phyloP scores from a whole-genome alignment of 2,888 invertebrate genomes.

The Drosophila atripex region DNA sequence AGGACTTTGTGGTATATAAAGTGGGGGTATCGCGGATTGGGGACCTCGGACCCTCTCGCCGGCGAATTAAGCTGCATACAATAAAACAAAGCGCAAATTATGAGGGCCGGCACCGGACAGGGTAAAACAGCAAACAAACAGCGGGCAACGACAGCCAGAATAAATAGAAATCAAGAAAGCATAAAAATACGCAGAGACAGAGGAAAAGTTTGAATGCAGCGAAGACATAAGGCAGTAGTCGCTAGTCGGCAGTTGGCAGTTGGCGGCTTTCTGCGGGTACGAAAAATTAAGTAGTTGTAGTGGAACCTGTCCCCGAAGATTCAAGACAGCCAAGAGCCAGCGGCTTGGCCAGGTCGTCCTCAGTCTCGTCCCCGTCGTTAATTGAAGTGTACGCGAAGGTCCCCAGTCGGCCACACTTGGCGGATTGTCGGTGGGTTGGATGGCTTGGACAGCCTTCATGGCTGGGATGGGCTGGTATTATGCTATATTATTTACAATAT shows the following conservation, averaged over 20 bases:
- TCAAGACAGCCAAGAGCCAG: constrained; percentile 49
- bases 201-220: constrained; percentile 30
- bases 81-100: constrained; percentile 74
- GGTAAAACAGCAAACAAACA: constrained; percentile 33
- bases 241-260: not conserved
- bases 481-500: constrained; percentile 75
- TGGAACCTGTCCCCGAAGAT: constrained; percentile 72
- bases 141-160: constrained; percentile 29
- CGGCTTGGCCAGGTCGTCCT: constrained; percentile 19
- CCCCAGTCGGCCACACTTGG: constrained; percentile 59
- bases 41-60: constrained; percentile 11
- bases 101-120: constrained; percentile 57
- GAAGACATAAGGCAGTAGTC: not conserved
- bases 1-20: not conserved
- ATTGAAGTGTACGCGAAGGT: constrained; percentile 73
- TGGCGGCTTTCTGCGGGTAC: constrained; percentile 25
- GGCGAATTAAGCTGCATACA: constrained; percentile 70
- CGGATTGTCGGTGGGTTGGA: constrained; percentile 48
- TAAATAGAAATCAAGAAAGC: constrained; percentile 55
- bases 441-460: constrained; percentile 4
- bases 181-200: constrained; percentile 55
- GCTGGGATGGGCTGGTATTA: constrained; percentile 43
- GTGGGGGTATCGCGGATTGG: constrained; percentile 12
- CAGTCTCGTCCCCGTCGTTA: constrained; percentile 41
- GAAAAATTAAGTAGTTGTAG: constrained; percentile 74